Evolutionary conservation across 2,113 vertebrate genomes (phyloP).

Genomic region (Synchiropus splendidus): DNA sequence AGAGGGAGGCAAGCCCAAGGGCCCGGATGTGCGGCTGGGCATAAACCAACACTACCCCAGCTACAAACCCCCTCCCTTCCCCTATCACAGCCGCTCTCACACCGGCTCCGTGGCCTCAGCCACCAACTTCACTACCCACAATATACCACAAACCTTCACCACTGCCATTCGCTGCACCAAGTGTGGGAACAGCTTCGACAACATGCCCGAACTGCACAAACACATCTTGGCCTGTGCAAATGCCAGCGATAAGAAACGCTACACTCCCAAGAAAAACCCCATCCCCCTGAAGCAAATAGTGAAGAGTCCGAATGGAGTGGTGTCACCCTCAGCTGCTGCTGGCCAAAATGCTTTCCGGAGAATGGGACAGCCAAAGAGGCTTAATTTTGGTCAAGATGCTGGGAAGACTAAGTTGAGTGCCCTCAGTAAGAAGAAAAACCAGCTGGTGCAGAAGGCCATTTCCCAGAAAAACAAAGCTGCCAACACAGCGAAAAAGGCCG

Average conservation of each 20-base stretch:
- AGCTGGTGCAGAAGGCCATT: constrained; percentile 92
- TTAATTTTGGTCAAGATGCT: constrained; percentile 84
- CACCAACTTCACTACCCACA: constrained; percentile 97
- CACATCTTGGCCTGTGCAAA: constrained; percentile 91
- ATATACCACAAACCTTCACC: constrained; percentile 95
- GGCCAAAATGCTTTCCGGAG: constrained; percentile 78
- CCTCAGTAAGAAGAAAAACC: constrained; percentile 89
- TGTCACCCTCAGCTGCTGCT: constrained; percentile 38
- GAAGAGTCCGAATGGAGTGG: constrained; percentile 77
- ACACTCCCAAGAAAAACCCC: constrained; percentile 97
- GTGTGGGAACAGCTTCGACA: constrained; percentile 94
- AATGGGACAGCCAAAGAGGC: constrained; percentile 91
- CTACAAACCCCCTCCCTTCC: constrained; percentile 94
- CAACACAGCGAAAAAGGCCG: constrained; percentile 73
- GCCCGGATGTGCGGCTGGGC: constrained; percentile 89
- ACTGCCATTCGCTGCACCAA: constrained; percentile 98
- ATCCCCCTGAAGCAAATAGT: constrained; percentile 87
- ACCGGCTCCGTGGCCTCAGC: constrained; percentile 83
- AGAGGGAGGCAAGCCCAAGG: constrained; percentile 84
- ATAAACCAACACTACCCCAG: constrained; percentile 98
- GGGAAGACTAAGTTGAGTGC: constrained; percentile 81
- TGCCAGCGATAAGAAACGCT: constrained; percentile 92
- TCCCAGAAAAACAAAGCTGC: constrained; percentile 83
- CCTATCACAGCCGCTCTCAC: constrained; percentile 91
- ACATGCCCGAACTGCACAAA: constrained; percentile 95